A percentile compares a stretch with the other conserved stretches of the same genome.
Evolutionary conservation across 2,888 invertebrate species (phyloP).

Genomic region (Zeuzera pyrina): DNA sequence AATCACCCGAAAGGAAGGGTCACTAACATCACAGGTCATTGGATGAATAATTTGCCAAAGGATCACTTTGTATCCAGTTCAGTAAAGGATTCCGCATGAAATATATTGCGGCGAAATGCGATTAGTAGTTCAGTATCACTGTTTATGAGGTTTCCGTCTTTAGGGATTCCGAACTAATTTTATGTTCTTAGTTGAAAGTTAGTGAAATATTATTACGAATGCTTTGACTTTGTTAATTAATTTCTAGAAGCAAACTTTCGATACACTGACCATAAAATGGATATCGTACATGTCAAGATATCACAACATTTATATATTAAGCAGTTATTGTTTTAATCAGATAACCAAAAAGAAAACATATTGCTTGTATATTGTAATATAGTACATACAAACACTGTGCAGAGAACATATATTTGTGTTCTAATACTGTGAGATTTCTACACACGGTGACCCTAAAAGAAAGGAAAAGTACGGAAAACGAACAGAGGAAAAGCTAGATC

Average conservation of each 20-base stretch:
- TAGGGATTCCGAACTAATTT: neutral
- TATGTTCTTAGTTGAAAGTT: too few species aligned
- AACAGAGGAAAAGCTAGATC: too few species aligned
- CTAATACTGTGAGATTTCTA: neutral
- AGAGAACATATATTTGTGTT: neutral
- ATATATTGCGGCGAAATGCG: slow-evolving; percentile 15
- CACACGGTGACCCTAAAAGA: too few species aligned
- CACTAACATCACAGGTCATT: slow-evolving; percentile 32
- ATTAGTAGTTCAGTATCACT: slow-evolving; percentile 8
- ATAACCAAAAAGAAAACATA: too few species aligned
- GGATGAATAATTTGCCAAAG: slow-evolving; percentile 40
- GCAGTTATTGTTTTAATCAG: too few species aligned
- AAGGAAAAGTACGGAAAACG: too few species aligned
- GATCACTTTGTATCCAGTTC: slow-evolving; percentile 18
- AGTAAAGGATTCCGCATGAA: slow-evolving; percentile 12
- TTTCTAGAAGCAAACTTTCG: neutral
- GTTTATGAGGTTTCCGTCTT: slow-evolving; percentile 1
- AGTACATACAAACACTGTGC: too few species aligned
- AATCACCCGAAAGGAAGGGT: slow-evolving; percentile 41
- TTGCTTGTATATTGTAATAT: too few species aligned
- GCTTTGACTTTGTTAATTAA: neutral
- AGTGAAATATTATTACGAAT: neutral
- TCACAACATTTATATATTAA: too few species aligned
- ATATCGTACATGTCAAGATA: too few species aligned
- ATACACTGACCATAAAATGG: too few species aligned